Evolutionary conservation across 2,888 invertebrate genomes (phyloP), one percentile per base, ranked within the genome.

Genomic region (Athrips mouffetella): DNA sequence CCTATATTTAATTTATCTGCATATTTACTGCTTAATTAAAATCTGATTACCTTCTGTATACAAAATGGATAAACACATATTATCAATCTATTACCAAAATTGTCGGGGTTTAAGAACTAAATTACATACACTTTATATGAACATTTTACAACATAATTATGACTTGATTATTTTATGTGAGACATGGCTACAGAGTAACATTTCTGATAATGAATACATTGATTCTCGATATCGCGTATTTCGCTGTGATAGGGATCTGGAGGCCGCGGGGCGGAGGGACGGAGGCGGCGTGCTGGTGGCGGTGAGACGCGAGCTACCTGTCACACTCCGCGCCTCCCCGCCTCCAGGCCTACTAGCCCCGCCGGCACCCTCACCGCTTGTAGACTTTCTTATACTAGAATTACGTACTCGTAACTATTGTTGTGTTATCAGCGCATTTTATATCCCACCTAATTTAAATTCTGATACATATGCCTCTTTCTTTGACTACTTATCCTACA

Each of bases 131-230:
- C 16, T 52, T n/a, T 54, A 48, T 10, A 53, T 52, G 41, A 56
- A 51, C 35, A 52, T 54, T 16, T 46, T 58, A 11, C 5, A 44
- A 18, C 45, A 53, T n/a, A 15, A 44, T 4, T 55, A 55, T 40
- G 58, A 58, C 23, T 20, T 58, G 2, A 53, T 54, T 15, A 39
- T 55, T 15, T 15, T 55, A 11, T 52, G 49, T 2, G 58, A 55
- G 30, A 54, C 54, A 1, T 55, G 55, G 52, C 25, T 55, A 11
- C 47, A 46, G 15, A 15, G 11, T 10, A 42, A 45, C 11, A 49
- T 54, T 20, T 47, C 23, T 6, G 50, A 53, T 18, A 50, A 40
- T 47, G 49, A 49, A 20, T 49, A 37, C n/a, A 47, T 55, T 20
- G 50, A 55, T 29, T n/a, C 13, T 4, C 35, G 51, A 5, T 48